Percentiles rank a stretch among this genome's conserved stretches.
phyloP scores from a whole-genome alignment of 23 tunicate species.

The Corella eumyota region DNA sequence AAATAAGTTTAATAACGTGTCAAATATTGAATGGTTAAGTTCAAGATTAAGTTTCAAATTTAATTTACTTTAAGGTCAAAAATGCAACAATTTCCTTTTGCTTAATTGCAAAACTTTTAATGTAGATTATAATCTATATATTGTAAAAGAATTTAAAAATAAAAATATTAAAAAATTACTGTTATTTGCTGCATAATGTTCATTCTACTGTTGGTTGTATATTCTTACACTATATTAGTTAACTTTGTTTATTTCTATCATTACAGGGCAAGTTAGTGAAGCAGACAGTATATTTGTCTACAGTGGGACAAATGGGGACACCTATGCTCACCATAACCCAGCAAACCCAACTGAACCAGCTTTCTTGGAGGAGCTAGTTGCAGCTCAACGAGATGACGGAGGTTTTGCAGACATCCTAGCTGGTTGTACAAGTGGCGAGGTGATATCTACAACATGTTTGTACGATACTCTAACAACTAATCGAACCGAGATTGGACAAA shows the following conservation, averaged over 20 bases:
- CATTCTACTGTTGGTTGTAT: no score
- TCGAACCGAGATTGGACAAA: slow-evolving; percentile 4
- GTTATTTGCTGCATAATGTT: no score
- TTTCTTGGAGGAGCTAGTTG: slow-evolving; percentile 8
- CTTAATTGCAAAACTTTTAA: no score
- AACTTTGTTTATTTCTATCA: no score
- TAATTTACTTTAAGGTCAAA: no score
- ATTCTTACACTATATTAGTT: no score
- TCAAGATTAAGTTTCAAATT: no score
- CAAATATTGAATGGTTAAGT: no score
- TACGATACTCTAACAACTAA: slow-evolving; percentile 5
- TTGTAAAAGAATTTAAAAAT: no score
- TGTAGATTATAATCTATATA: no score
- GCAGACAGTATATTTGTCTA: slow-evolving; percentile 5
- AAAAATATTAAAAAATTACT: no score
- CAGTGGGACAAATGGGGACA: neutral
- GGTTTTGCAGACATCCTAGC: neutral
- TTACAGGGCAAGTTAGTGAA: slow-evolving; percentile 2
- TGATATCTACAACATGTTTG: slow-evolving; percentile 3
- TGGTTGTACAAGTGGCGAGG: neutral
- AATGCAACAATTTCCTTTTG: no score
- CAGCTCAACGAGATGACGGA: neutral
- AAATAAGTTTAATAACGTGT: neutral
- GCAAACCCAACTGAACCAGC: slow-evolving; percentile 4
- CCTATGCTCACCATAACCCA: slow-evolving; percentile 11